A percentile compares a stretch with the other conserved stretches of the same genome.
phyloP scores from a whole-genome alignment of 2,797 vertebrate genomes.

The Cyclura pinguis region DNA sequence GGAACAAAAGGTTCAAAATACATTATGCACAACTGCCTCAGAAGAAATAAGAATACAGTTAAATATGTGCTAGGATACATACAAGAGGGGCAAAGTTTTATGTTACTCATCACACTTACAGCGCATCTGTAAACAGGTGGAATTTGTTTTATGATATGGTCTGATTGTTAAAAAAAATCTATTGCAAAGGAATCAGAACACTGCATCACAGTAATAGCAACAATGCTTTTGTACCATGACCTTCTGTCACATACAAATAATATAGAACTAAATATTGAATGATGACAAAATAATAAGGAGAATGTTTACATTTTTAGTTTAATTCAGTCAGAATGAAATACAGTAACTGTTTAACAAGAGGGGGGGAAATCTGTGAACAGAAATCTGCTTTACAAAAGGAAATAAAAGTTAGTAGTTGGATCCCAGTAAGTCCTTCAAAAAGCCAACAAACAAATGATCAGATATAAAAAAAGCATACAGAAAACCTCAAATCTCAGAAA shows the following conservation, averaged over 20 bases:
- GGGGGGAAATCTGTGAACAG: neutral
- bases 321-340: neutral
- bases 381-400: neutral
- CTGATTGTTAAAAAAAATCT: neutral
- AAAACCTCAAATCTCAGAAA: neutral
- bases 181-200: neutral
- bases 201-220: neutral
- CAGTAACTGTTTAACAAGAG: neutral
- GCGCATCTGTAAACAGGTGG: neutral
- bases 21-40: slow-evolving; percentile 21
- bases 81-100: neutral
- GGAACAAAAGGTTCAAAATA: neutral
- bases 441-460: neutral
- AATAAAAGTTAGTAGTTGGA: neutral
- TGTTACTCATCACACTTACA: neutral
- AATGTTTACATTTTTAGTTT: neutral
- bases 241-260: neutral
- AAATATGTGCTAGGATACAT: slow-evolving; percentile 31
- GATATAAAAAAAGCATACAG: neutral
- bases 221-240: neutral
- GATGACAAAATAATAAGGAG: neutral
- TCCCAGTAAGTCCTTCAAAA: neutral
- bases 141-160: slow-evolving; percentile 10
- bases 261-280: neutral
- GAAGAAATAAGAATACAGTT: slow-evolving; percentile 24